Evolutionary conservation across 2,888 invertebrate species (phyloP).

Genomic region (Cosmopolites sordidus): DNA sequence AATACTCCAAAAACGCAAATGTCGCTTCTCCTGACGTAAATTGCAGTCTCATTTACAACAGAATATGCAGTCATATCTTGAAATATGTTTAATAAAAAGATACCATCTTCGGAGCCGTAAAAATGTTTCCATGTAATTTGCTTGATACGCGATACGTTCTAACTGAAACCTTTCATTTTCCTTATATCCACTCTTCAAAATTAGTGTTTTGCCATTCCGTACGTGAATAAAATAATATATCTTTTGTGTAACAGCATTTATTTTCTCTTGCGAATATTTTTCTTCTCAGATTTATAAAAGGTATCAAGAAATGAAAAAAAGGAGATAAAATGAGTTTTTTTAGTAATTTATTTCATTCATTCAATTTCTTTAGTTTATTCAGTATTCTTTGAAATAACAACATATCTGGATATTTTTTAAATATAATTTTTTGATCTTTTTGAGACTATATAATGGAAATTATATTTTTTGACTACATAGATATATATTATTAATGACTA

Average conservation of each 20-base stretch:
- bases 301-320: too few relatives aligned
- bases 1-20: too few relatives aligned
- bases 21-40: too few relatives aligned
- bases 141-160: slow-evolving; percentile 15
- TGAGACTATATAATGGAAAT: too few relatives aligned
- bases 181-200: slow-evolving; percentile 16
- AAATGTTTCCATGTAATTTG: slow-evolving; percentile 16
- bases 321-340: too few relatives aligned
- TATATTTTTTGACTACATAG: too few relatives aligned
- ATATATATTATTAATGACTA: too few relatives aligned
- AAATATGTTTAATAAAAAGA: slow-evolving; percentile 12
- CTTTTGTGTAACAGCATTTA: slow-evolving; percentile 19
- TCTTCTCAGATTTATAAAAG: slow-evolving; percentile 5
- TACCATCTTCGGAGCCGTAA: slow-evolving; percentile 7
- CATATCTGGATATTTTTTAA: too few relatives aligned
- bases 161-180: slow-evolving; percentile 15
- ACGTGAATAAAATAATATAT: slow-evolving; percentile 16
- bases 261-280: slow-evolving; percentile 13
- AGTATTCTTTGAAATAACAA: too few relatives aligned
- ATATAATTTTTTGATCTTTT: too few relatives aligned
- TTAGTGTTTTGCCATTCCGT: slow-evolving; percentile 18
- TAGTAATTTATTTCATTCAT: too few relatives aligned
- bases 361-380: too few relatives aligned
- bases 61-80: slow-evolving; percentile 4
- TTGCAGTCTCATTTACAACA: neutral